These are phyloP conservation scores for Rhaphigaster nebulosa DNA, from an alignment of 2,888 invertebrate genomes.

Conservation along the genomic window DNA sequence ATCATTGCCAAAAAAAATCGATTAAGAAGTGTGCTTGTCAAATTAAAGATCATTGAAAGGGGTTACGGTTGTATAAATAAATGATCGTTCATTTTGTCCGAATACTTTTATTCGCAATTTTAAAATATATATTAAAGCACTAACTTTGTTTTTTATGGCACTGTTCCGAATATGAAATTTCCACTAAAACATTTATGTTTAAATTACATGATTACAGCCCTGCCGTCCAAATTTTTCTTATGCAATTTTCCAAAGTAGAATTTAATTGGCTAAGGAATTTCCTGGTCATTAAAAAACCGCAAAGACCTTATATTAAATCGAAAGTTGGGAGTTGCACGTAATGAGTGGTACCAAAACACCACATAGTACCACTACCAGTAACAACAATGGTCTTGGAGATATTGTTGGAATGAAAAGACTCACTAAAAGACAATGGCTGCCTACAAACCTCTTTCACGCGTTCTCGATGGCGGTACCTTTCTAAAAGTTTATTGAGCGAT, in stretches of 20 bases:
- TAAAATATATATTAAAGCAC: too few relatives aligned
- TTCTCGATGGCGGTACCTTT: slow-evolving; percentile 36
- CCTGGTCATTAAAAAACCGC: slow-evolving; percentile 1
- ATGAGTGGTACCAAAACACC: neutral
- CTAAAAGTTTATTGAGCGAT: slow-evolving; percentile 24
- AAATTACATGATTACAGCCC: neutral
- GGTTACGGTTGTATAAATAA: too few relatives aligned
- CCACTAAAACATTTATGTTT: neutral
- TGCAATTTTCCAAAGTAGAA: neutral
- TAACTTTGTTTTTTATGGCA: too few relatives aligned
- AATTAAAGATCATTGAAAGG: too few relatives aligned
- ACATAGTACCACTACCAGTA: neutral
- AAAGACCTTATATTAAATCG: neutral
- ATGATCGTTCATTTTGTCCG: too few relatives aligned
- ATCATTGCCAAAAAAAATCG: too few relatives aligned
- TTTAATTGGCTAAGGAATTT: neutral
- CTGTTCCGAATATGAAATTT: neutral
- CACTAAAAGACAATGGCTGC: slow-evolving; percentile 17
- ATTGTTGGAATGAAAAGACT: slow-evolving; percentile 20
- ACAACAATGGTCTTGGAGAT: slow-evolving; percentile 14
- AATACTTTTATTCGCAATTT: too few relatives aligned
- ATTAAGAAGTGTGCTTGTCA: too few relatives aligned
- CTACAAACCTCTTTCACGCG: slow-evolving; percentile 44
- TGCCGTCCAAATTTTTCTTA: neutral
- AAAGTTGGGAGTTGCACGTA: neutral